phyloP scores from a whole-genome alignment of 2,888 invertebrate species.

The Luperina nickerlii region DNA sequence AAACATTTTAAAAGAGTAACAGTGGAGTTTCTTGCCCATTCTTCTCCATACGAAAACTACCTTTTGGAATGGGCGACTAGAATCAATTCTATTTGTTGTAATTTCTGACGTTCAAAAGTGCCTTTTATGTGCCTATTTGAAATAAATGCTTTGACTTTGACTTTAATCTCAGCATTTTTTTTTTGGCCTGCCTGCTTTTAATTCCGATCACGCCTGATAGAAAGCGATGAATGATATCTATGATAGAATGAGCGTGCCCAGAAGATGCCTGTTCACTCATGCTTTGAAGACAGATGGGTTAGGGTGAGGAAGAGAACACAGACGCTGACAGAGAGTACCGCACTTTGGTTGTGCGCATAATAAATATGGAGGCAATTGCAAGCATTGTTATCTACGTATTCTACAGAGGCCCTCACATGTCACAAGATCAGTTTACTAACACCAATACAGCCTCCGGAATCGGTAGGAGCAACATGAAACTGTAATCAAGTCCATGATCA shows the following conservation, averaged over 20 bases:
- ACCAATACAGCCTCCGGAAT: neutral
- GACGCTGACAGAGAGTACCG: neutral
- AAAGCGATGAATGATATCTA: neutral
- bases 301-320: neutral
- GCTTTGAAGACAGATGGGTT: neutral
- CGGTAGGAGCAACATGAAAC: neutral
- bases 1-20: too few relatives aligned
- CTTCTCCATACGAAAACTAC: too few relatives aligned
- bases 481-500: neutral
- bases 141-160: too few relatives aligned
- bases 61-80: too few relatives aligned
- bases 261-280: neutral
- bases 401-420: neutral
- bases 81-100: too few relatives aligned
- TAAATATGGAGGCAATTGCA: neutral
- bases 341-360: neutral
- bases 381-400: too few relatives aligned
- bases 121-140: too few relatives aligned
- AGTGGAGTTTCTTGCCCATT: too few relatives aligned
- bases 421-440: neutral
- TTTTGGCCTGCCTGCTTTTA: neutral
- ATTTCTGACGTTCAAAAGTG: too few relatives aligned
- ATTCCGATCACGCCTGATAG: neutral
- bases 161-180: neutral
- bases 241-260: neutral